These are phyloP conservation scores for Andricus quercusramuli DNA, from an alignment of 2,888 invertebrate species.

Conservation along the genomic window DNA sequence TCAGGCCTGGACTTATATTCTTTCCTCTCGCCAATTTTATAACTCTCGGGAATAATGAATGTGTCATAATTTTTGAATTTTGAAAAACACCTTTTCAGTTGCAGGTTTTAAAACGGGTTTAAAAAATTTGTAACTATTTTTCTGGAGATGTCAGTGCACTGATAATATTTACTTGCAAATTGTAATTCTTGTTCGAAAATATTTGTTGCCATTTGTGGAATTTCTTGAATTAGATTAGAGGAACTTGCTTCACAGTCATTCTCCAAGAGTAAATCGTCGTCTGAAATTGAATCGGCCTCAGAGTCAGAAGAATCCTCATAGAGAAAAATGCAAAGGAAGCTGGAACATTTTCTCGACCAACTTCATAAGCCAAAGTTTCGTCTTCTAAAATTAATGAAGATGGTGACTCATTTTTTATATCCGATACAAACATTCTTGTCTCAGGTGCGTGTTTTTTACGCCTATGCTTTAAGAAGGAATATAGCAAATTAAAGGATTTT, in stretches of 20 bases:
- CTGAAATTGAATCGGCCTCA: not conserved
- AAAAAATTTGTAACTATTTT: constrained; percentile 20
- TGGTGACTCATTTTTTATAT: not conserved
- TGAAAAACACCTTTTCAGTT: constrained; percentile 44
- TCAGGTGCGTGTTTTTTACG: constrained; percentile 1
- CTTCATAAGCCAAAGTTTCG: not conserved
- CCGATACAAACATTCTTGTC: not conserved
- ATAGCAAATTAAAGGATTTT: not conserved
- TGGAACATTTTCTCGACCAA: not conserved
- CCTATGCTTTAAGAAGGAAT: constrained; percentile 15
- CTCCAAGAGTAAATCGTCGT: not conserved
- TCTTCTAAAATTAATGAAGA: not conserved
- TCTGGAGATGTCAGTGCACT: not conserved
- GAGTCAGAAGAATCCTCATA: not conserved
- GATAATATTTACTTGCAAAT: constrained; percentile 4
- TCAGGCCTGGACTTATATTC: constrained; percentile 42
- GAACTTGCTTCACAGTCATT: constrained; percentile 50
- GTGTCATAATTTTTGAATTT: constrained; percentile 44
- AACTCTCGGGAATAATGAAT: constrained; percentile 44
- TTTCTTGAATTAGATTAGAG: not conserved
- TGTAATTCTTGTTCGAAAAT: not conserved
- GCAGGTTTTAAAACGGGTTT: constrained; percentile 39
- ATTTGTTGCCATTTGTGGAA: not conserved
- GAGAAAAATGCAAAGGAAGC: not conserved
- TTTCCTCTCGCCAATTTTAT: not conserved